Conservation (phyloP, 2,113 vertebrate species). For the Arothron firmamentum region DNA sequence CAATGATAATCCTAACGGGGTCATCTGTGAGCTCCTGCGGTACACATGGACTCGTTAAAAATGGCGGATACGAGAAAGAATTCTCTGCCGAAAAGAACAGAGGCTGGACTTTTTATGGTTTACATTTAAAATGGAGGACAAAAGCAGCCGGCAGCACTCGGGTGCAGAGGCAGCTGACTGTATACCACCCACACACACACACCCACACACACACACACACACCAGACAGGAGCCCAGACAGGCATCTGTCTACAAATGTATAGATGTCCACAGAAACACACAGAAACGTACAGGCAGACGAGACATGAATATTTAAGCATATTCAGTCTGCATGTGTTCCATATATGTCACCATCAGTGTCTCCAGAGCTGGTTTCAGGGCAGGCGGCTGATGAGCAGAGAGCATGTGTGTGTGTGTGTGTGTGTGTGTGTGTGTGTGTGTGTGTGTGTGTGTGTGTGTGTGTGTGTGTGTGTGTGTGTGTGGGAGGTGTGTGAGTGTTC, state of each 20-base stretch:
- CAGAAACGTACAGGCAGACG: constrained; percentile 25
- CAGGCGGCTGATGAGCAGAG: constrained; percentile 58
- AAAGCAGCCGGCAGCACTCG: constrained; percentile 13
- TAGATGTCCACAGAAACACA: constrained; percentile 14
- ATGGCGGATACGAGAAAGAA: not conserved
- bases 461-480: constrained; percentile 15
- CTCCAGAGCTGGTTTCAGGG: constrained; percentile 62
- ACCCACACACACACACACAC: constrained; percentile 2
- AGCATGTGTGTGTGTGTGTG: constrained; percentile 12
- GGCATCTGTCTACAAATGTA: constrained; percentile 30
- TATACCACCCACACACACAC: constrained; percentile 3
- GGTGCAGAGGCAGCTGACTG: not conserved
- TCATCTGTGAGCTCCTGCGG: not conserved
- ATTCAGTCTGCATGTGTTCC: constrained; percentile 67
- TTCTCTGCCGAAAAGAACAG: not conserved
- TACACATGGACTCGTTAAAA: not conserved
- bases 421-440: constrained; percentile 7
- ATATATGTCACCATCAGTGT: constrained; percentile 71
- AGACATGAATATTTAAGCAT: constrained; percentile 75
- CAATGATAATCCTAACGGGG: not conserved
- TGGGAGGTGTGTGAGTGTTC: constrained; percentile 7
- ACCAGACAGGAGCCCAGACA: constrained; percentile 13
- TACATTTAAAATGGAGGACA: constrained; percentile 7
- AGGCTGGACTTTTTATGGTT: not conserved
- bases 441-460: constrained; percentile 15